Base-by-base conservation (phyloP, 2,113 vertebrate genomes). In the Tachysurus fulvidraco region DNA sequence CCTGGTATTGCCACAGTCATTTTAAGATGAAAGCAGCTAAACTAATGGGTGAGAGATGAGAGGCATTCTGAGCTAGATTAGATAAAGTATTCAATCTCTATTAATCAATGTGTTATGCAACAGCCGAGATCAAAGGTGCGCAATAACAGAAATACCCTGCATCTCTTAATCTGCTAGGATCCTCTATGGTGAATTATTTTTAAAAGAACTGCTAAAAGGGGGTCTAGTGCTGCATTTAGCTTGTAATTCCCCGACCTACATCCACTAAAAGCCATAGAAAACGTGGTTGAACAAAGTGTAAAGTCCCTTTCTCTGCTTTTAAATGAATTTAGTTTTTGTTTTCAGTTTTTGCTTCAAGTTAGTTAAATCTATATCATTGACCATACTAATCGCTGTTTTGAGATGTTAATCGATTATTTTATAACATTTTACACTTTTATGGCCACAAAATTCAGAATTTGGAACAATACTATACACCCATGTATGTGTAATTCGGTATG, bases 11-110 rank as follows among this genome's bases (percentile, higher is more conserved):
- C 85, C 74, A 0, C 73, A 6, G 3, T 6, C 6, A 90, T 86
- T 91, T 76, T 88, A 80, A 86, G 50, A 89, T 82, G 74, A 90
- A 88, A 92, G 81, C 5, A 83, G 88, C 90, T 84, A 84, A 84
- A 41, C 74, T 57, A 83, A 85, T 62, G 67, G 60, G n/a, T 21
- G 19, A 83, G 85, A 41, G 60, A 60, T 79, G 79, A 88, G 52
- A 74, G 88, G 85, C 59, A 69, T 77, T 85, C 46, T 67, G 44
- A 79, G 60, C 60, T 79, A 79, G 60, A 79, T 67, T 79, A 79
- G 46, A 16, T 77, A 57, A 89, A 89, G 64, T 76, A 54, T 88
- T 79, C 16, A 1, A 81, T 57, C 65, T 19, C 81, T 82, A 69
- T 88, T 88, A 57, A 85, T 81, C 4, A 52, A 21, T 54, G 12